phyloP scores from a whole-genome alignment of 2,113 vertebrate genomes.

The rabbit (Oryctolagus cuniculus) region mOryCun1.1 NC_091444.1:30048001-30048500 shows the following conservation, averaged over 20 bases:
- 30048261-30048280: constrained; percentile 69
- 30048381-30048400: constrained; percentile 71
- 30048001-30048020: constrained; percentile 66
- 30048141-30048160: constrained; percentile 70
- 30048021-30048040: constrained; percentile 71
- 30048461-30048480: constrained; percentile 72
- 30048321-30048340: constrained; percentile 55
- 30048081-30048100: constrained; percentile 75
- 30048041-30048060: constrained; percentile 78
- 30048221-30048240: constrained; percentile 43
- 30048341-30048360: constrained; percentile 77
- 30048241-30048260: constrained; percentile 53
- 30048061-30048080: constrained; percentile 55
- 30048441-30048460: constrained; percentile 52
- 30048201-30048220: constrained; percentile 58
- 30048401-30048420: constrained; percentile 75
- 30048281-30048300: constrained; percentile 63
- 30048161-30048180: constrained; percentile 63
- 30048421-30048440: constrained; percentile 44
- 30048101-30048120: constrained; percentile 63
- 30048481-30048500: constrained; percentile 45
- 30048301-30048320: constrained; percentile 53
- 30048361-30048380: constrained; percentile 62
- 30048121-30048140: constrained; percentile 72
- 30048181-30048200: constrained; percentile 64